A percentile compares a stretch with the other conserved stretches of the same genome.
phyloP scores from a whole-genome alignment of 2,797 vertebrate species.

The Podarcis lilfordi region DNA sequence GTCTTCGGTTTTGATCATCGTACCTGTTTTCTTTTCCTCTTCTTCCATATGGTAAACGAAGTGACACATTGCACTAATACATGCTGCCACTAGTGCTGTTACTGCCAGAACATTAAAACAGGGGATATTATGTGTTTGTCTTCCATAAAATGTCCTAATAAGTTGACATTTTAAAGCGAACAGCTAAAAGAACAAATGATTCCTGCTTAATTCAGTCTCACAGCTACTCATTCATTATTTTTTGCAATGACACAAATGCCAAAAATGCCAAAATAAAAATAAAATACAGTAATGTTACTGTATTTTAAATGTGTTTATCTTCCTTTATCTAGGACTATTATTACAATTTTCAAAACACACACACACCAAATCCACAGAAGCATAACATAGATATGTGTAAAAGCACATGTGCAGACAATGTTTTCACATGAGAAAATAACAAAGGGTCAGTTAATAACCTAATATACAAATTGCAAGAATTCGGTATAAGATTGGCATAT shows the following conservation, averaged over 20 bases:
- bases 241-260: neutral
- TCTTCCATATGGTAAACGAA: conserved; percentile 40
- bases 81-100: conserved; percentile 30
- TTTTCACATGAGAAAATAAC: too few relatives aligned
- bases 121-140: conserved; percentile 35
- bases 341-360: conserved; percentile 4
- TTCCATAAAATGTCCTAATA: conserved; percentile 24
- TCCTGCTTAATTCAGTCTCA: conserved; percentile 58
- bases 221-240: conserved; percentile 25
- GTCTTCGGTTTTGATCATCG: conserved; percentile 33
- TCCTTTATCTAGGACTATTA: neutral
- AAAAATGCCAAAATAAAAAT: conserved; percentile 32
- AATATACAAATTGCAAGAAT: too few relatives aligned
- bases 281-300: neutral
- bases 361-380: neutral
- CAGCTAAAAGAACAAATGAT: conserved; percentile 46
- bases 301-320: too few relatives aligned
- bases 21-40: conserved; percentile 30
- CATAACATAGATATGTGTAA: neutral
- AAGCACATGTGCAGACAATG: too few relatives aligned
- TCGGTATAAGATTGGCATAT: too few relatives aligned
- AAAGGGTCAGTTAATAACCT: too few relatives aligned
- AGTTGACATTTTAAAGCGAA: conserved; percentile 55
- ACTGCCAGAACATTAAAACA: conserved; percentile 38
- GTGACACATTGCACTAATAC: conserved; percentile 43